Evolutionary conservation across 2,888 invertebrate species (phyloP), one percentile per base, ranked within the genome.

Genomic region (Andrena bicolor): DNA sequence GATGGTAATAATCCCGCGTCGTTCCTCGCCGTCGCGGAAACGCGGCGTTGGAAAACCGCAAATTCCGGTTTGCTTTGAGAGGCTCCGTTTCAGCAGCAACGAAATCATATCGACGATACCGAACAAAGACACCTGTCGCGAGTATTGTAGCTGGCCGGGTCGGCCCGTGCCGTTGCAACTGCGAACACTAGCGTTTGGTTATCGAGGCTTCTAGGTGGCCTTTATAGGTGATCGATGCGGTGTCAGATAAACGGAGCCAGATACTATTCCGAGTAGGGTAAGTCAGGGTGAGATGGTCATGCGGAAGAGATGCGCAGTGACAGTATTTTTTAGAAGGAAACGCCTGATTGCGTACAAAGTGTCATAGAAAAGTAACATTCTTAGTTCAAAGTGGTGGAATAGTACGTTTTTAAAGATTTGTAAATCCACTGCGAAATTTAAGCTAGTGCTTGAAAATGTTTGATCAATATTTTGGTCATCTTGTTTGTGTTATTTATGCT

Each of bases 161-260:
- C 41, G 13, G 3, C 13, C 35, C 49, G 64, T 20, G 51, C 51
- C 13, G 28, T 26, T 64, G 28, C 4, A 66, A 70, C 51, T 61
- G 69, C 63, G 30, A 79, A 76, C 58, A 61, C 56, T 20, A 8
- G 75, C 61, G 72, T 80, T 83, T 63, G 32, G 76, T 64, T 32
- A 56, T 8, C 28, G 51, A 16, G 64, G 66, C 28, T 73, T 70
- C 61, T 49, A n/a, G 69, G 83, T 49, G 49, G 66, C 71, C 53
- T 49, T 60, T 77, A 61, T 35, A 49, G 20, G 70, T 82, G 78
- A 85, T 85, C 85, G 76, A 84, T 83, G 80, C 65, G 72, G 48
- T 41, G 70, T 74, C 76, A 65, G 76, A 80, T 75, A 71, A 82
- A 80, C 74, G 48, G 73, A n/a, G 61, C 49, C 71, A 20, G 66